Base-by-base conservation (phyloP, 2,797 vertebrate species). In the Cryptoblepharus egeriae region DNA sequence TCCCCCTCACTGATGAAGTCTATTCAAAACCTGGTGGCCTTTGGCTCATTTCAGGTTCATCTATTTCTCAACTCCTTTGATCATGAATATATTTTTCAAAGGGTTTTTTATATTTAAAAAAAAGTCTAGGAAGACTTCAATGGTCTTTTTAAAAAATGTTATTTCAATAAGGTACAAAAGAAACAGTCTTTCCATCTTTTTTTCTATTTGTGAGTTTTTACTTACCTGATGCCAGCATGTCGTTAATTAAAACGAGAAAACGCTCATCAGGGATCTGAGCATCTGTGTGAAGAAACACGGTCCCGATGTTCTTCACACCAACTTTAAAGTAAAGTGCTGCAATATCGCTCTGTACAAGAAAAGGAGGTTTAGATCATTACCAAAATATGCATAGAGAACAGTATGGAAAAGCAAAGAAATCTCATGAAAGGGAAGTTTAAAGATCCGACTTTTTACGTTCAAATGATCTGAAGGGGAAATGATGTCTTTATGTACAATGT, bases 1-100 rank as follows among this genome's bases (percentile, higher is more conserved):
- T 98, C 95, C 97, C 96, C 97, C 96, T 95, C 88, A 26, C 96
- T 99, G 98, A 99, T 99, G 98, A 99, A 97, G 97, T 95, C 96
- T 97, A 99, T 99, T 99, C 98, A 99, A 91, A 96, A 95, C 94
- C 94, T 74, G 92, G 95, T 97, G 97, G 77, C 97, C 97, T 97
- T 96, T 95, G 95, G 93, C 94, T 95, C 97, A 93, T 96, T 95
- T 92, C 94, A 94, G 90, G 83, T 93, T 92, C 88, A 96, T 95
- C 91, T 95, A 91, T 95, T 97, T 95, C 96, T 82, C 84, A 96
- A 95, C 93, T 94, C 86, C 96, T 96, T 95, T 94, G 95, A 98
- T 97, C 96, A 96, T 94, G 96, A 97, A 97, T 92, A 94, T 94
- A 96, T 96, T 95, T 95, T 93, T 94, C 93, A 96, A 97, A 97